Evolutionary conservation across 2,888 invertebrate species (phyloP).

Genomic region (Orthonevra nobilis): DNA sequence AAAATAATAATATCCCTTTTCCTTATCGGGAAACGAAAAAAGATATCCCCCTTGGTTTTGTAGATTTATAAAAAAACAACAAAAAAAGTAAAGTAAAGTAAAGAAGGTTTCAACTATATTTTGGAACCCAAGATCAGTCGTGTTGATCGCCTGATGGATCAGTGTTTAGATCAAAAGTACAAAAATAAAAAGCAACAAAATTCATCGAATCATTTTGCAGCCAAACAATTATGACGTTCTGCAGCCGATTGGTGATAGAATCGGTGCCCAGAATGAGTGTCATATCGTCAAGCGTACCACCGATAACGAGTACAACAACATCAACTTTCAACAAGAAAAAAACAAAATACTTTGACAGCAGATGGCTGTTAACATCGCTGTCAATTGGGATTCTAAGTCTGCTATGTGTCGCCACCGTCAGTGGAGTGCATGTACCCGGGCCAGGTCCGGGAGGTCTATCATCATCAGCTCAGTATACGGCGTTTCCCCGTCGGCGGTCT

Average conservation of each 20-base stretch:
- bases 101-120: no score
- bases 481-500: slow-evolving; percentile 78
- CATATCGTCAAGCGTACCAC: slow-evolving; percentile 55
- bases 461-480: slow-evolving; percentile 75
- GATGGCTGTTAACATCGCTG: slow-evolving; percentile 60
- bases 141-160: slow-evolving; percentile 70
- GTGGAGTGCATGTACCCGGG: slow-evolving; percentile 73
- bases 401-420: slow-evolving; percentile 55
- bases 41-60: neutral
- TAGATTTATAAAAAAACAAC: no score
- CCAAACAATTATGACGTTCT: slow-evolving; percentile 73
- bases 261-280: slow-evolving; percentile 72
- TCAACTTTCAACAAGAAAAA: no score
- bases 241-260: slow-evolving; percentile 71
- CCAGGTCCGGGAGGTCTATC: slow-evolving; percentile 73
- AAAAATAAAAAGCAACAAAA: slow-evolving; percentile 67
- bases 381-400: slow-evolving; percentile 69
- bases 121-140: slow-evolving; percentile 22
- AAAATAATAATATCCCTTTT: no score
- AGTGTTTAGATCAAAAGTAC: slow-evolving; percentile 64
- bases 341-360: slow-evolving; percentile 36
- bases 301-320: slow-evolving; percentile 41
- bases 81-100: no score
- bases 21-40: neutral
- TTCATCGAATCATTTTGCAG: slow-evolving; percentile 46